Evolutionary conservation across 2,888 invertebrate species (phyloP).

Genomic region (Acronicta aceris): DNA sequence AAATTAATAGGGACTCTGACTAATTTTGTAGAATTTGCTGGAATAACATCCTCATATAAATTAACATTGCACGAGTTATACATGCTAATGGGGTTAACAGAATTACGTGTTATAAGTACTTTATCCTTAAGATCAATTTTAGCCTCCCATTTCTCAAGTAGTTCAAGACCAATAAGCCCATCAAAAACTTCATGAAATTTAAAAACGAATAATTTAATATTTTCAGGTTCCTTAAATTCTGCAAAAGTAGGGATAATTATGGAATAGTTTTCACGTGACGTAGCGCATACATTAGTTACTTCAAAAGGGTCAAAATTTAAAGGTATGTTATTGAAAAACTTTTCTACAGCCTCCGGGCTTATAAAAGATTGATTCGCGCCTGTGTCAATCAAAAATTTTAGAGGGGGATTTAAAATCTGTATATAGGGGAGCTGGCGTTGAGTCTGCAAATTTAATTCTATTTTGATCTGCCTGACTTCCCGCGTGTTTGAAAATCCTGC

Average conservation of each 20-base stretch:
- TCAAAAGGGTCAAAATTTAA: slow-evolving; percentile 51
- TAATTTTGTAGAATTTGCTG: not conserved
- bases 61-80: slow-evolving; percentile 3
- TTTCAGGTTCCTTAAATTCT: not conserved
- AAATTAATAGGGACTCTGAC: not conserved
- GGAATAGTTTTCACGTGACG: slow-evolving; percentile 47
- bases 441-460: no score
- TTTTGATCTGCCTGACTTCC: slow-evolving; percentile 17
- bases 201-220: not conserved
- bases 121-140: slow-evolving; percentile 5
- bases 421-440: no score
- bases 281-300: slow-evolving; percentile 52
- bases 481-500: slow-evolving; percentile 42
- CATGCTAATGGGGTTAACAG: not conserved
- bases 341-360: slow-evolving; percentile 46
- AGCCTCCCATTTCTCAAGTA: not conserved
- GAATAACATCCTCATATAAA: slow-evolving; percentile 3
- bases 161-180: not conserved
- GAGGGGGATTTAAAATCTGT: no score
- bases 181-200: slow-evolving; percentile 2
- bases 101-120: no score
- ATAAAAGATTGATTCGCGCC: slow-evolving; percentile 53
- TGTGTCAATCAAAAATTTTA: not conserved
- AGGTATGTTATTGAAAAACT: slow-evolving; percentile 24
- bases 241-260: not conserved